These are phyloP conservation scores for Holotrichia oblita DNA, from an alignment of 1,140 invertebrate genomes.

Conservation along the genomic window DNA sequence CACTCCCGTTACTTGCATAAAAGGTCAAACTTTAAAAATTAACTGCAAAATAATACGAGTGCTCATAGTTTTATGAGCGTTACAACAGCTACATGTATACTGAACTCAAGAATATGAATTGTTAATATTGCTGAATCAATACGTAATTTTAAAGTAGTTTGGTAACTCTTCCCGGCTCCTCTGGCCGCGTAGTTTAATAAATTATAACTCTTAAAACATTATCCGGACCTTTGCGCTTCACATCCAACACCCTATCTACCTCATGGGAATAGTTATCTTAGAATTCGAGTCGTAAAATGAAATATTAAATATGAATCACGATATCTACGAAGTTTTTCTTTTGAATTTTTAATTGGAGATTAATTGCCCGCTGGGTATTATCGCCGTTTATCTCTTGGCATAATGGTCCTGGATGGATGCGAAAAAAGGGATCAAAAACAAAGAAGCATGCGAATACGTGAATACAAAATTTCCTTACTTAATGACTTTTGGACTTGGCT, in stretches of 20 bases:
- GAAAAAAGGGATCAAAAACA: not conserved
- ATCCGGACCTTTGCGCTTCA: not conserved
- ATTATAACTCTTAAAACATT: conserved; percentile 36
- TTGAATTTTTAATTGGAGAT: conserved; percentile 40
- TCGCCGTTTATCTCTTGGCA: conserved; percentile 27
- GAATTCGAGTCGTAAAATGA: conserved; percentile 38
- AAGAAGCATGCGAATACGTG: not conserved
- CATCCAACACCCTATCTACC: not conserved
- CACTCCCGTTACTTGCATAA: too few species aligned
- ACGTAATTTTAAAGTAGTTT: conserved; percentile 22
- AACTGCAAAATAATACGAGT: too few species aligned
- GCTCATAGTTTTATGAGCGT: too few species aligned
- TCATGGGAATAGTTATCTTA: conserved; percentile 35
- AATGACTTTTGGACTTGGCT: not conserved
- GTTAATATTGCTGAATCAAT: not conserved
- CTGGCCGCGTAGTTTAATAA: not conserved
- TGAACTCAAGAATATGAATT: not conserved
- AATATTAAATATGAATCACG: conserved; percentile 39
- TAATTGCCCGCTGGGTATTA: conserved; percentile 38
- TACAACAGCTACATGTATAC: too few species aligned
- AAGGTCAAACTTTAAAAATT: too few species aligned
- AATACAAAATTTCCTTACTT: not conserved
- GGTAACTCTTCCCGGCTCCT: not conserved
- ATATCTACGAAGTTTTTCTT: conserved; percentile 30
- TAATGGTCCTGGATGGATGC: not conserved